Evolutionary conservation across 2,888 invertebrate species (phyloP), one percentile per base, ranked within the genome.

Genomic region (Mactromeris polynyma): DNA sequence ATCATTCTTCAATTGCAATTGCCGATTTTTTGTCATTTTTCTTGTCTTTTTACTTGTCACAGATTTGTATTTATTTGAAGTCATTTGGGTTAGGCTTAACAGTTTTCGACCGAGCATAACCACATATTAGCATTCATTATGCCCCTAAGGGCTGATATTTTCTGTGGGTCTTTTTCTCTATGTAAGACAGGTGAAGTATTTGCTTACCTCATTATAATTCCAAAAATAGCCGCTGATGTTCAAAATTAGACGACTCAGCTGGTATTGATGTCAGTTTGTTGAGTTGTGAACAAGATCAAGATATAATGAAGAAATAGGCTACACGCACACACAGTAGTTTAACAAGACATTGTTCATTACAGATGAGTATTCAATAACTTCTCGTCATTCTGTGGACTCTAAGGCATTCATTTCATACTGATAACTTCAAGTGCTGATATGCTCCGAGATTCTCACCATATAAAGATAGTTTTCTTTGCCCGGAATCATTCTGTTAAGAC

Each of bases 331-430:
- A 73, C 33, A 36, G 19, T 33, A 26, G n/a, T 33, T 21, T 33
- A 73, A 73, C 36, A 73, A 33, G 73, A 73, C 36, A 73, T 73
- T 73, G 73, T 73, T 73, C 73, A 73, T 33, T 36, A 73, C 73
- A 26, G 73, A 73, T 73, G 73, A 33, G 26, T 73, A 73, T 73
- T 73, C 73, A 73, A 36, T 73, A 36, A 17, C 36, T 73, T 73
- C 73, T n/a, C n/a, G 4, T 73, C 73, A 73, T 33, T 36, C 19
- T 73, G 73, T 73, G 73, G 31, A 36, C 33, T 36, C 73, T 33
- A 17, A 36, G 31, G 31, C 2, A 36, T 73, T 73, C 36, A 73
- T 73, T 33, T 73, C 73, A 33, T 19, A 19, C 73, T 19, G 36
- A 36, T 33, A 73, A 36, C 19, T 36, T 19, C 17, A 17, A 17